Percentiles rank a stretch among this genome's conserved stretches.
These are phyloP conservation scores for Eupsittula cactorum DNA, from an alignment of 2,113 vertebrate species.

Conservation along the genomic window DNA sequence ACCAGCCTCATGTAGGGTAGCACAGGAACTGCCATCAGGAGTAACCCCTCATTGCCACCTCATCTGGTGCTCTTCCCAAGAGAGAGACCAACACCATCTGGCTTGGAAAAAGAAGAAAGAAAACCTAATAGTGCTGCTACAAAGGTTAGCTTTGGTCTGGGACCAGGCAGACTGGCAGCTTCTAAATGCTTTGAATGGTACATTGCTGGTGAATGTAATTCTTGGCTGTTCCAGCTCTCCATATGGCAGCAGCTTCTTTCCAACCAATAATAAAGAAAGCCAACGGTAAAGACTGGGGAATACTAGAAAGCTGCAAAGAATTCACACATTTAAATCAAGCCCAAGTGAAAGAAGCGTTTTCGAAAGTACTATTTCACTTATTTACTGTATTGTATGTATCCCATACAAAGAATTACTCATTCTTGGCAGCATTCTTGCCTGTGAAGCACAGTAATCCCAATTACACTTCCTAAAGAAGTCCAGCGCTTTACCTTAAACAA, in stretches of 20 bases:
- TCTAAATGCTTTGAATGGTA: background rate
- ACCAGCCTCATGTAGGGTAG: background rate
- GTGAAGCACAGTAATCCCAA: background rate
- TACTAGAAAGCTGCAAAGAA: background rate
- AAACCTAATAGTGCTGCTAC: background rate
- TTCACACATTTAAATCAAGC: background rate
- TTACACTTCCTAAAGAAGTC: background rate
- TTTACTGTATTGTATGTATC: background rate
- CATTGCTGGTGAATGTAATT: background rate
- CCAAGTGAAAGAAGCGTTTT: background rate
- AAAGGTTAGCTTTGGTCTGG: background rate
- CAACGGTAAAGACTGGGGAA: background rate
- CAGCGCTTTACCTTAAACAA: background rate
- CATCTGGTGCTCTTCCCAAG: background rate
- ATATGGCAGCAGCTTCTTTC: background rate
- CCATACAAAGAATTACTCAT: background rate
- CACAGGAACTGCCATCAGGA: background rate
- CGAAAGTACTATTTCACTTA: background rate
- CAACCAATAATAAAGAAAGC: background rate
- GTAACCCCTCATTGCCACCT: background rate
- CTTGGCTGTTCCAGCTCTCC: background rate
- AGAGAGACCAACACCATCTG: background rate
- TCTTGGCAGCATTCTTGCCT: background rate
- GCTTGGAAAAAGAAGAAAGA: background rate
- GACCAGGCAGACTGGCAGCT: background rate